Base-by-base conservation (phyloP, 1,140 invertebrate species). In the Pseudoatta argentina region DNA sequence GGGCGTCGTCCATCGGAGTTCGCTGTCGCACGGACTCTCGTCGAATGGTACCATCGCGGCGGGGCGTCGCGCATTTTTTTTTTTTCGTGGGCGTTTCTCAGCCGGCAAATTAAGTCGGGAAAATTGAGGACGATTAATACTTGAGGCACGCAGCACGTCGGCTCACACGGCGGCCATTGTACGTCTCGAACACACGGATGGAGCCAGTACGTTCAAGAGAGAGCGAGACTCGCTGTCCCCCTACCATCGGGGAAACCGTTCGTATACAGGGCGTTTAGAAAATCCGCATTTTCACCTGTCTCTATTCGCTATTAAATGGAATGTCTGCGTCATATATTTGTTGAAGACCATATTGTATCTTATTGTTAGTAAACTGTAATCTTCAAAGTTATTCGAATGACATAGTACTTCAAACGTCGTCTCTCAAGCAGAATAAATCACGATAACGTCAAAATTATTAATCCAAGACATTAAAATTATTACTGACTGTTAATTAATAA, bases 101-200 rank as follows among this genome's bases (percentile, higher is more conserved):
- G 59, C 71, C 59, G 78, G 67, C 48, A 77, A 83, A 87, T 88
- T 86, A 90, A 89, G 82, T 79, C 81, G 79, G 59, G 85, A 92
- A 91, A 91, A 91, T 92, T 90, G 90, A 92, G 79, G 85, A 91
- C 91, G 86, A 89, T 93, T 91, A 92, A 92, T 92, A 90, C 87
- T 89, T 61, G 18, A 73, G 88, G 85, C 87, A 85, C 83, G 85
- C 78, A 72, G 87, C 78, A 89, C 86, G 69, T 90, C 89, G 77
- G 88, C 89, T 93, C 91, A 92, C 92, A 92, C 90, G 91, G 91
- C 92, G 87, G 92, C 92, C 92, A 93, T 93, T 92, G 91, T 87
- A 87, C 72, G 87, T 83, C 85, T 78, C 76, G 88, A 76, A 86
- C 81, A 89, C 81, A 88, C 82, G 88, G 69, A 73, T 59, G 30